A percentile compares a stretch with the other conserved stretches of the same genome.
Conservation (phyloP, 2,888 invertebrate species). For the Piscicola geometra region DNA sequence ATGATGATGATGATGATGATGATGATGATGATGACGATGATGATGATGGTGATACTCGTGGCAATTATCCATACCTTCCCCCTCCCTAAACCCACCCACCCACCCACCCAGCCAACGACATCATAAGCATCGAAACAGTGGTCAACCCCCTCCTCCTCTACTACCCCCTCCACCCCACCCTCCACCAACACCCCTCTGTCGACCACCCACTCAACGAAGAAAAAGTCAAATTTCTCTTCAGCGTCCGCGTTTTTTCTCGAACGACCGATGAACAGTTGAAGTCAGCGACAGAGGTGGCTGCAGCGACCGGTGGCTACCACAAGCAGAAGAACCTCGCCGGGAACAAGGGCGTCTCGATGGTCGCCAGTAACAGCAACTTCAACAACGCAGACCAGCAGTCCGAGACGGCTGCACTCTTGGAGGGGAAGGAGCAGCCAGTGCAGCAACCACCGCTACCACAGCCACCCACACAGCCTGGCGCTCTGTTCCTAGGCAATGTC, state of each 20-base stretch:
- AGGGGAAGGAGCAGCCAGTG: neutral
- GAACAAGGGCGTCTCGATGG: too few species aligned
- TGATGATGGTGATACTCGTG: too few species aligned
- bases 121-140: constrained; percentile 38
- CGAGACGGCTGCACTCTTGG: neutral
- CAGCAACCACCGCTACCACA: neutral
- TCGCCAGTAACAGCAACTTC: constrained; percentile 10
- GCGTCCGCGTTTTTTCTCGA: constrained; percentile 27
- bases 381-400: constrained; percentile 4
- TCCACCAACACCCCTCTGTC: neutral
- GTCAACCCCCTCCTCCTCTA: constrained; percentile 38
- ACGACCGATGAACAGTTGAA: neutral
- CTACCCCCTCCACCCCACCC: constrained; percentile 6
- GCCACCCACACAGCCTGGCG: neutral
- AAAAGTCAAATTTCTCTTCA: constrained; percentile 38
- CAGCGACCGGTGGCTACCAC: neutral
- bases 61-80: too few species aligned
- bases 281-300: neutral
- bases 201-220: constrained; percentile 12
- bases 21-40: too few species aligned
- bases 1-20: too few species aligned
- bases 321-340: neutral
- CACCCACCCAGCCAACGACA: constrained; percentile 28
- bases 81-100: too few species aligned
- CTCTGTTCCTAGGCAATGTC: neutral